Base-by-base conservation (phyloP, 2,113 vertebrate genomes). In the Poecilia latipinna region DNA sequence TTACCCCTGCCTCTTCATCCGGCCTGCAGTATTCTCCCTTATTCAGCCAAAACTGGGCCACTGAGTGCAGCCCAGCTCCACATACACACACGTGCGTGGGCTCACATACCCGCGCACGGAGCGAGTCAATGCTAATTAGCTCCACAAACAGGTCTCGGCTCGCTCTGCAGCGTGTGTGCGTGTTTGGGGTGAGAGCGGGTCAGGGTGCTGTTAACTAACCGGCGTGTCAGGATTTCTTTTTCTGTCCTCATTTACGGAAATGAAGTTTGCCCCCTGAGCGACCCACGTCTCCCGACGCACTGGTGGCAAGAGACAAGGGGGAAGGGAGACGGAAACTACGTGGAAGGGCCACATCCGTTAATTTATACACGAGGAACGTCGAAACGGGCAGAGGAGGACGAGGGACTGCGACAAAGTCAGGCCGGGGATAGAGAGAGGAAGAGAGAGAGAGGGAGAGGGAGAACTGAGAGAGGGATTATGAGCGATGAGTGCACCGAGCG, bases 221-320 rank as follows among this genome's bases (percentile, higher is more conserved):
- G 64, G 66, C 70, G 77, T 84, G 87, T 75, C 81, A 82, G 80
- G 92, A 84, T 90, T 89, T 90, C 83, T 89, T 82, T 88, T 90
- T 80, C 83, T 90, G 91, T 88, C 92, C 91, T 91, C 85, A 85
- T 90, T 88, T 91, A 87, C 83, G 86, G 84, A 92, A 92, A 93
- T 90, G 82, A 91, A 88, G 81, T 85, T 74, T 84, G 87, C 63
- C 89, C 85, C 86, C 57, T 19, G 75, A 48, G 79, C 82, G 90
- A 93, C 87, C 91, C 79, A 42, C 11, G 64, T 92, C 90, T 87
- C 91, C 28, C 4, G 72, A 86, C 74, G 61, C 84, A 60, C 51
- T 37, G 63, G 75, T 78, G 81, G 62, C 61, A 51, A 65, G 77
- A 68, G 84, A 51, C 65, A 35, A 65, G 24, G 60, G 65, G 12